Conservation (phyloP, 2,888 invertebrate species). For the Arrhopalites spinosus region DNA sequence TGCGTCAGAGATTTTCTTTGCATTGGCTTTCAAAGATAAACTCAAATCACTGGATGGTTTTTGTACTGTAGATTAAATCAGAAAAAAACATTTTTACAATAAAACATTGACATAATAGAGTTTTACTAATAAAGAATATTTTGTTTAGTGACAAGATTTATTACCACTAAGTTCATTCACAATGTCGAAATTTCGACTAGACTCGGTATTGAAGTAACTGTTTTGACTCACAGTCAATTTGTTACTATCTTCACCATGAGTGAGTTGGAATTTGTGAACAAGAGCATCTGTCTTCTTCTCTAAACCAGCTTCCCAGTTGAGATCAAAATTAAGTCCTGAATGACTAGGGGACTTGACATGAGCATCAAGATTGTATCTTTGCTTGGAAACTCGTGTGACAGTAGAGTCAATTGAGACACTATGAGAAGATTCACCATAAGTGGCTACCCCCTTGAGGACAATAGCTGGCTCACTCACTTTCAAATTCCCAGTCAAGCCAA, state of each 20-base stretch:
- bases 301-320: conserved; percentile 48
- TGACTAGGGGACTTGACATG: neutral
- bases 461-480: conserved; percentile 2
- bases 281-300: conserved; percentile 16
- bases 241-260: conserved; percentile 58
- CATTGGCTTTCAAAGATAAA: conserved; percentile 65
- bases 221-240: conserved; percentile 67
- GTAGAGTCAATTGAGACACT: neutral
- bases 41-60: conserved; percentile 63
- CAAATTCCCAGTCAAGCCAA: conserved; percentile 17
- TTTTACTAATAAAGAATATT: too few relatives aligned
- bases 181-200: conserved; percentile 50
- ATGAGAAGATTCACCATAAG: conserved; percentile 10
- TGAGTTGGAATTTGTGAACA: conserved; percentile 49
- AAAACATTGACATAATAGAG: too few relatives aligned
- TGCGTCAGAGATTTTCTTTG: conserved; percentile 57
- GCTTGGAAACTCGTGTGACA: conserved; percentile 3
- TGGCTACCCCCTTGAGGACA: neutral
- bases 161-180: conserved; percentile 51
- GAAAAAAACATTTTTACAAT: conserved; percentile 1
- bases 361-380: neutral
- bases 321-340: conserved; percentile 11
- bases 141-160: too few relatives aligned
- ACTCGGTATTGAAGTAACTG: conserved; percentile 57
- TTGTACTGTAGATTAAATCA: conserved; percentile 14